Percentiles rank a stretch among this genome's conserved stretches.
Conservation (phyloP, 2,888 invertebrate species). For the Pristionchus mayeri region DNA sequence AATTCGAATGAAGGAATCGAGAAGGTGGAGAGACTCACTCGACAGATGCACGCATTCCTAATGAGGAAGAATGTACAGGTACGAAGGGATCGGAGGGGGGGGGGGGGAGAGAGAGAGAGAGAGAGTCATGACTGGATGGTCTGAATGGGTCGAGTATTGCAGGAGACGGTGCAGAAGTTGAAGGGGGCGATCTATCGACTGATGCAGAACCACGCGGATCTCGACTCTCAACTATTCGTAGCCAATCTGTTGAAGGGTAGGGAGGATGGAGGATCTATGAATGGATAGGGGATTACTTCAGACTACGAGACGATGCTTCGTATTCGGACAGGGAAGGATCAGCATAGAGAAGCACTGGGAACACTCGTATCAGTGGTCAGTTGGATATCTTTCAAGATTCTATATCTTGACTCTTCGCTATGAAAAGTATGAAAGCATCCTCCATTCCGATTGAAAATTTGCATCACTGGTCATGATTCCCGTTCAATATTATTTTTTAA, state of each 20-base stretch:
- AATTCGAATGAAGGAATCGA: conserved; percentile 44
- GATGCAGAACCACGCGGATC: conserved; percentile 94
- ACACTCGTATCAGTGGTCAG: conserved; percentile 79
- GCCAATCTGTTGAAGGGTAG: conserved; percentile 86
- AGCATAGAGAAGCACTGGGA: conserved; percentile 83
- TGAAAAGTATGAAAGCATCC: no score
- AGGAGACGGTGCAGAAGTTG: conserved; percentile 87
- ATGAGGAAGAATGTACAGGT: conserved; percentile 83
- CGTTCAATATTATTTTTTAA: no score
- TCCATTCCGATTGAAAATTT: no score
- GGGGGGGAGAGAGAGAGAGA: no score
- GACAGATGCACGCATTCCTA: conserved; percentile 87
- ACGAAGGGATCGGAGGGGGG: no score
- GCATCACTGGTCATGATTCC: no score
- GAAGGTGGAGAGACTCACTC: conserved; percentile 80
- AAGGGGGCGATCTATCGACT: conserved; percentile 89
- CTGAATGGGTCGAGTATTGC: conserved; percentile 47
- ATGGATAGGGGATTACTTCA: conserved; percentile 53
- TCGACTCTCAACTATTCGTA: conserved; percentile 89
- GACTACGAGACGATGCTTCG: conserved; percentile 93
- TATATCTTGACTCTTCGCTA: no score
- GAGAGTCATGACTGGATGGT: not conserved
- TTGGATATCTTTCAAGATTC: not conserved
- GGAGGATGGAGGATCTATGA: not conserved
- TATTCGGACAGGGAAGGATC: conserved; percentile 87